These are phyloP conservation scores for Phylloscopus collybita DNA, from an alignment of 2,797 vertebrate species.

Conservation along the genomic window DNA sequence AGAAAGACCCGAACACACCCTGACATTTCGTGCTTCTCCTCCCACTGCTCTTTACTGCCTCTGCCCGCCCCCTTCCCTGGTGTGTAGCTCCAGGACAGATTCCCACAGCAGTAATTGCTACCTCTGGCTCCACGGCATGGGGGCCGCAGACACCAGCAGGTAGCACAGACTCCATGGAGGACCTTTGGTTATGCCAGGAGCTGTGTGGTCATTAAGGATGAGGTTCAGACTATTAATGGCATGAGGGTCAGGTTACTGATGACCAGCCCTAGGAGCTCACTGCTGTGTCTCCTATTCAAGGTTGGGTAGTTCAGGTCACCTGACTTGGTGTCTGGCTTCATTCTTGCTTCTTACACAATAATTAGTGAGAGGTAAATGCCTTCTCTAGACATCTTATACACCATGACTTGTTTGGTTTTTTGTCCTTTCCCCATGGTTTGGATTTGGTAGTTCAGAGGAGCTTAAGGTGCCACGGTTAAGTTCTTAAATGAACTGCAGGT, in stretches of 20 bases:
- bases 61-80: accelerated
- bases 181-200: neutral
- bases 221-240: neutral
- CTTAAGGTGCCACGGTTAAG: neutral
- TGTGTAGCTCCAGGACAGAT: neutral
- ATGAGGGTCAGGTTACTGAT: neutral
- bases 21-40: neutral
- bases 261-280: neutral
- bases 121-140: neutral
- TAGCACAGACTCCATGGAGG: neutral
- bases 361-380: neutral
- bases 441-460: neutral
- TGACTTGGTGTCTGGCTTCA: neutral
- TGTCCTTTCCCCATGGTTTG: neutral
- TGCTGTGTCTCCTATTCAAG: neutral
- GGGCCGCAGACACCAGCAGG: neutral
- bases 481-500: neutral
- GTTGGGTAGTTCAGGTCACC: neutral
- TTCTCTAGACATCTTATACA: neutral
- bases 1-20: neutral
- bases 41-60: neutral
- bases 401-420: neutral
- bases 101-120: neutral
- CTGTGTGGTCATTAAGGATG: neutral
- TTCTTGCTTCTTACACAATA: neutral